Percentiles rank a stretch among this genome's conserved stretches.
phyloP scores from a whole-genome alignment of 2,888 invertebrate species.

The Hanleya hanleyi region DNA sequence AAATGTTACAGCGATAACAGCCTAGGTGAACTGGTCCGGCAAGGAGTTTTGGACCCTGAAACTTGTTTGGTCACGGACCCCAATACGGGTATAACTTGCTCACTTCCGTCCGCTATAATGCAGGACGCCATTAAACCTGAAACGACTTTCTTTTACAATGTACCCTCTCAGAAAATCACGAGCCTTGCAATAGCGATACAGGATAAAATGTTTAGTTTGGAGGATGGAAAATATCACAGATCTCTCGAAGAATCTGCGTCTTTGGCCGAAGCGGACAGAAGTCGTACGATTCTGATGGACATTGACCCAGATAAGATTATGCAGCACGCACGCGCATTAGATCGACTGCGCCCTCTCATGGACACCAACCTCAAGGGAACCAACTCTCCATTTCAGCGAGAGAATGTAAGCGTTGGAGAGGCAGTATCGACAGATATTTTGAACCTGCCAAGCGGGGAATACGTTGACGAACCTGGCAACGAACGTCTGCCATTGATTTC shows the following conservation, averaged over 20 bases:
- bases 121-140: slow-evolving; percentile 60
- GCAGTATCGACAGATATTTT: slow-evolving; percentile 58
- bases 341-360: slow-evolving; percentile 53
- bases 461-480: slow-evolving; percentile 47
- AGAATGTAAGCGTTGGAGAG: slow-evolving; percentile 78
- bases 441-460: slow-evolving; percentile 54
- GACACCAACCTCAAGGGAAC: slow-evolving; percentile 81
- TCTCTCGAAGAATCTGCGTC: slow-evolving; percentile 90
- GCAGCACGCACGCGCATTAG: slow-evolving; percentile 53
- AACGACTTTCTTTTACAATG: slow-evolving; percentile 59
- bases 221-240: slow-evolving; percentile 58
- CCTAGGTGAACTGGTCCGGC: slow-evolving; percentile 55
- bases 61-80: slow-evolving; percentile 74
- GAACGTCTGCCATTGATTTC: slow-evolving; percentile 54
- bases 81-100: slow-evolving; percentile 68
- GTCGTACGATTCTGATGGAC: slow-evolving; percentile 84
- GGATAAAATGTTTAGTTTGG: slow-evolving; percentile 39
- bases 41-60: slow-evolving; percentile 74
- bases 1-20: slow-evolving; percentile 57
- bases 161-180: slow-evolving; percentile 49
- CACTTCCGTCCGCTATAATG: slow-evolving; percentile 69
- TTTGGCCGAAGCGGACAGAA: slow-evolving; percentile 91
- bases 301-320: slow-evolving; percentile 56
- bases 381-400: slow-evolving; percentile 84
- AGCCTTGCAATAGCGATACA: slow-evolving; percentile 60